These are phyloP conservation scores for Poecilia picta DNA, from an alignment of 2,797 vertebrate genomes.

Conservation along the genomic window DNA sequence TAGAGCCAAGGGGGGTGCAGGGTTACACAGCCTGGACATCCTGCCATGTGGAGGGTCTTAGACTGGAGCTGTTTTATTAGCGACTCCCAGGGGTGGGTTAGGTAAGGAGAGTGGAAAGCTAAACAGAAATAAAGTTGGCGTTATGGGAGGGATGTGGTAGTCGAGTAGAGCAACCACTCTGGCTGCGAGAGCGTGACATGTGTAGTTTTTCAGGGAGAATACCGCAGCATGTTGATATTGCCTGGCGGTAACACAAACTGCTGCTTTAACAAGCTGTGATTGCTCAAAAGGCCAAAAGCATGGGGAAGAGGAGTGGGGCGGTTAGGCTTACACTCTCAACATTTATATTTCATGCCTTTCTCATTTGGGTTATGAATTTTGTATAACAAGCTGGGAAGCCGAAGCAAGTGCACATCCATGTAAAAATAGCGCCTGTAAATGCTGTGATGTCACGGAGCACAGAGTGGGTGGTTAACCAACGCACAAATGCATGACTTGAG, in stretches of 20 bases:
- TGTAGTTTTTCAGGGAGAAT: constrained; percentile 67
- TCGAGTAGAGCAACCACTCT: constrained; percentile 54
- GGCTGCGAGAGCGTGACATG: constrained; percentile 64
- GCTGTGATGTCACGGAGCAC: constrained; percentile 38
- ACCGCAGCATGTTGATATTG: constrained; percentile 50
- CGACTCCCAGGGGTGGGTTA: constrained; percentile 56
- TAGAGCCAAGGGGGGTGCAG: constrained; percentile 52
- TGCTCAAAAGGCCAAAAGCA: constrained; percentile 62
- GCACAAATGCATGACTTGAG: constrained; percentile 46
- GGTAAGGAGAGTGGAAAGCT: constrained; percentile 46
- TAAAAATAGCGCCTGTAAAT: constrained; percentile 36
- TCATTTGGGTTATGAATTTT: constrained; percentile 61
- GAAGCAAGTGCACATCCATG: constrained; percentile 39
- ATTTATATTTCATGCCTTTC: constrained; percentile 69
- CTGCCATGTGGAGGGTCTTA: constrained; percentile 62
- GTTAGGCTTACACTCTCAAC: constrained; percentile 63
- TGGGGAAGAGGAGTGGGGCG: constrained; percentile 25
- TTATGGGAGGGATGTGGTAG: constrained; percentile 10
- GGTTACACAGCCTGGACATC: constrained; percentile 64
- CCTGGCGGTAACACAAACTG: constrained; percentile 66
- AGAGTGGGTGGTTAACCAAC: constrained; percentile 37
- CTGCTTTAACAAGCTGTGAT: constrained; percentile 64
- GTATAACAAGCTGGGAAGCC: constrained; percentile 51
- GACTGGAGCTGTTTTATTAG: constrained; percentile 75
- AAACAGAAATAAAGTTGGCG: constrained; percentile 68